These are phyloP conservation scores for Aegotheles bennettii DNA, from an alignment of 2,113 vertebrate species.

Conservation along the genomic window DNA sequence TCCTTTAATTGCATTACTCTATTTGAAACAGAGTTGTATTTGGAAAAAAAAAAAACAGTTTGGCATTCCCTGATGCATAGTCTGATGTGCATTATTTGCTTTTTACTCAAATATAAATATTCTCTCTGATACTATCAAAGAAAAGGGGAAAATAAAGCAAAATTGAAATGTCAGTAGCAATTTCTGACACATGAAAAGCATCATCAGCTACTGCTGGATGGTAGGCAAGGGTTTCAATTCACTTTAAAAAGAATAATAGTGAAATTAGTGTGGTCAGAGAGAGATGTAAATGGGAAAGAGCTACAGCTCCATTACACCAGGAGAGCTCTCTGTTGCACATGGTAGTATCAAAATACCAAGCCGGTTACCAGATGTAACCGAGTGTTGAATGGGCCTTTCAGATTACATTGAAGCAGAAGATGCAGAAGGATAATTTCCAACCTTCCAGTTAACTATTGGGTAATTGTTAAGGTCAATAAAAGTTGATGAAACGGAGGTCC, in stretches of 20 bases:
- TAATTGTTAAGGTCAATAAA: neutral
- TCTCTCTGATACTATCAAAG: constrained; percentile 82
- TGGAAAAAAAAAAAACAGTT: constrained; percentile 75
- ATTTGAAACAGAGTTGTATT: constrained; percentile 79
- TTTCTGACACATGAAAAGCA: constrained; percentile 82
- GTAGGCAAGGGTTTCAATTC: constrained; percentile 65
- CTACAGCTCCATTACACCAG: constrained; percentile 23
- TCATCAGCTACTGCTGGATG: constrained; percentile 63
- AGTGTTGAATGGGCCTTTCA: constrained; percentile 78
- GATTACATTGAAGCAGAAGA: neutral
- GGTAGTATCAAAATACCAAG: constrained; percentile 73
- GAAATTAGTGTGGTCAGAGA: constrained; percentile 50
- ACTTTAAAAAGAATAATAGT: constrained; percentile 65
- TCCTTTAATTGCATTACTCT: constrained; percentile 80
- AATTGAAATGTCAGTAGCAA: constrained; percentile 93
- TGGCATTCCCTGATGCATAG: constrained; percentile 70
- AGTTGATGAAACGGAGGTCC: neutral
- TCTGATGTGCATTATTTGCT: constrained; percentile 74
- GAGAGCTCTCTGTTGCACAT: constrained; percentile 43
- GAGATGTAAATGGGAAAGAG: neutral
- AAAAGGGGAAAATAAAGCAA: constrained; percentile 72
- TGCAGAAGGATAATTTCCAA: neutral
- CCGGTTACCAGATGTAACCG: constrained; percentile 74
- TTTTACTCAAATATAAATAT: constrained; percentile 92
- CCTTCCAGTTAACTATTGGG: neutral